Evolutionary conservation across 2,888 invertebrate genomes (phyloP).

Genomic region (Drosophila eohydei): DNA sequence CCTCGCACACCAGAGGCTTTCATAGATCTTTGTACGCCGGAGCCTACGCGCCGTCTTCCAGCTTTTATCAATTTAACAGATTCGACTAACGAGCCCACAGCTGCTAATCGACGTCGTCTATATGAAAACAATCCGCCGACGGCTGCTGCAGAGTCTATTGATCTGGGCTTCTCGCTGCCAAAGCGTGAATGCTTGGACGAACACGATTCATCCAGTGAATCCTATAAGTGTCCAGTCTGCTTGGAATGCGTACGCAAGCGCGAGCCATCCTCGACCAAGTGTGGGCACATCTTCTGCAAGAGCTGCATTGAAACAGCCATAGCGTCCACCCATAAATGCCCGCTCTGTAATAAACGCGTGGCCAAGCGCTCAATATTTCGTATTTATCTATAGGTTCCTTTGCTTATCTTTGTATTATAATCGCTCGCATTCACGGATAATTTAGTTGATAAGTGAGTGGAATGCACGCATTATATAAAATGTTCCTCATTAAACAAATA

Average conservation of each 20-base stretch:
- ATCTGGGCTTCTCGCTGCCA: background rate
- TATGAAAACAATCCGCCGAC: background rate
- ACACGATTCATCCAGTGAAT: background rate
- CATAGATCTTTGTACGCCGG: conserved; percentile 50
- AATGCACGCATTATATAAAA: background rate
- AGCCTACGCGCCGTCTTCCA: background rate
- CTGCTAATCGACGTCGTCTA: background rate
- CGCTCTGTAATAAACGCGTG: conserved; percentile 73
- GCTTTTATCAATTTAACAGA: conserved; percentile 6
- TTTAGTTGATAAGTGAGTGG: background rate
- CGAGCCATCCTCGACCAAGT: conserved; percentile 70
- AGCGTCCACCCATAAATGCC: conserved; percentile 64
- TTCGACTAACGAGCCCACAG: background rate
- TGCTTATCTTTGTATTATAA: background rate
- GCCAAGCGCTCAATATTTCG: conserved; percentile 51
- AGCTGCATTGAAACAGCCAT: conserved; percentile 60
- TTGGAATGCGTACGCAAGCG: conserved; percentile 61
- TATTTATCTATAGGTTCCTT: conserved; percentile 60
- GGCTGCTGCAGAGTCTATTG: background rate
- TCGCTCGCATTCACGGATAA: background rate
- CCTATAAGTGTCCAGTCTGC: conserved; percentile 76
- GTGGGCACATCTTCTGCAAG: conserved; percentile 78
- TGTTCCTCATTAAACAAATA: background rate
- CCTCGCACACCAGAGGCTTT: conserved; percentile 25
- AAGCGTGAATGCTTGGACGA: background rate